phyloP scores from a whole-genome alignment of 1,140 invertebrate species.

The Andrena cerasifolii region DNA sequence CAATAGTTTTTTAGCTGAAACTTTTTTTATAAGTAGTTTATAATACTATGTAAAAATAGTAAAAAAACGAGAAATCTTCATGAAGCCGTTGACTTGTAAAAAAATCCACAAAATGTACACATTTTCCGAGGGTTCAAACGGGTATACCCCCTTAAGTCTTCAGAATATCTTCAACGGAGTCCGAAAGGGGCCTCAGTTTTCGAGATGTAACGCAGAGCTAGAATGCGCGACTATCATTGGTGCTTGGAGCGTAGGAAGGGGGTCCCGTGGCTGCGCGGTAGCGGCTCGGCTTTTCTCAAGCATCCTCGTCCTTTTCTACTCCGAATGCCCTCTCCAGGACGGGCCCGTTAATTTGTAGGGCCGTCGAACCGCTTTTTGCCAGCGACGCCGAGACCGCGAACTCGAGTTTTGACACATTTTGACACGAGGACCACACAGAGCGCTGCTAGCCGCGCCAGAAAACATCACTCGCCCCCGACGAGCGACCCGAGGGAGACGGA shows the following conservation, averaged over 20 bases:
- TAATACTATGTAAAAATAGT: no score
- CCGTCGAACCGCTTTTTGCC: slow-evolving; percentile 75
- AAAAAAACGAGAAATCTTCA: no score
- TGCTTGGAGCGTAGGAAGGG: neutral
- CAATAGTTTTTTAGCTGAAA: no score
- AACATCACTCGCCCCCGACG: slow-evolving; percentile 69
- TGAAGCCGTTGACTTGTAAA: no score
- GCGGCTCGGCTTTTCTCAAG: slow-evolving; percentile 28
- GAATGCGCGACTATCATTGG: neutral
- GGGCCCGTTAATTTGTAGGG: slow-evolving; percentile 76
- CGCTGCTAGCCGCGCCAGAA: slow-evolving; percentile 72
- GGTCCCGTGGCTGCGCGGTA: no score
- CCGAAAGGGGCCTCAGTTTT: no score
- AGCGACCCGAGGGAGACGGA: slow-evolving; percentile 28
- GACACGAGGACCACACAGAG: slow-evolving; percentile 80
- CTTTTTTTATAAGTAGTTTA: no score
- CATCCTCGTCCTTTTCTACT: neutral
- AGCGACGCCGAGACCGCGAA: slow-evolving; percentile 64
- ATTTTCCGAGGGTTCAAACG: no score
- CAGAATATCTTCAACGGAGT: no score
- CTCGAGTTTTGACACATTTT: slow-evolving; percentile 82
- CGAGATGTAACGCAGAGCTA: no score
- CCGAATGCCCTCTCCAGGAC: slow-evolving; percentile 8
- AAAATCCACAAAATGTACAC: no score
- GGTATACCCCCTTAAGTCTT: no score